Conservation (phyloP, 2,888 invertebrate genomes). For the Rhagophthalmus giganteus region DNA sequence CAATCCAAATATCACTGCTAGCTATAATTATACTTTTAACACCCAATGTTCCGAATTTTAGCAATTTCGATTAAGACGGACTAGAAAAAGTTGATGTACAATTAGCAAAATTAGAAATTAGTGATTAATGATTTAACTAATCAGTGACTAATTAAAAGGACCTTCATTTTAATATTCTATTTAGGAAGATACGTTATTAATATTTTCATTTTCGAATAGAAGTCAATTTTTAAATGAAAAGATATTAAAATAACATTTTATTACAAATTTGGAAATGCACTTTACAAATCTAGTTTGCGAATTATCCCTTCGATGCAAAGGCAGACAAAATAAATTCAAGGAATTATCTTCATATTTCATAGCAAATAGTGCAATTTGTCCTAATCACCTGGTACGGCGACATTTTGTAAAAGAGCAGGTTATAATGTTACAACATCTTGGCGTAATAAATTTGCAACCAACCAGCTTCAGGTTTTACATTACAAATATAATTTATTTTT, state of each 20-base stretch:
- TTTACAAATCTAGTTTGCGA: slow-evolving; percentile 16
- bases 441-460: slow-evolving; percentile 34
- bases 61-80: neutral
- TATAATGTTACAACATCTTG: slow-evolving; percentile 35
- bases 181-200: neutral
- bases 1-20: neutral
- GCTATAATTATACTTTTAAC: neutral
- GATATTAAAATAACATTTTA: no score
- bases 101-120: neutral
- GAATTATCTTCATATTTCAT: slow-evolving; percentile 35
- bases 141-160: neutral
- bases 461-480: slow-evolving; percentile 35
- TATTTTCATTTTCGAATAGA: no score
- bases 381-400: slow-evolving; percentile 32
- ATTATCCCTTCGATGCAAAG: slow-evolving; percentile 13
- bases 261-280: no score
- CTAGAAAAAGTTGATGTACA: neutral
- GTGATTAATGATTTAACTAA: neutral
- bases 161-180: neutral
- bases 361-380: slow-evolving; percentile 39
- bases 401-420: slow-evolving; percentile 31
- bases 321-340: slow-evolving; percentile 32
- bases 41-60: neutral
- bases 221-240: no score
- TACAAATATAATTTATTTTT: slow-evolving; percentile 29